phyloP scores from a whole-genome alignment of 2,113 vertebrate genomes.

The Capreolus pygargus region DNA sequence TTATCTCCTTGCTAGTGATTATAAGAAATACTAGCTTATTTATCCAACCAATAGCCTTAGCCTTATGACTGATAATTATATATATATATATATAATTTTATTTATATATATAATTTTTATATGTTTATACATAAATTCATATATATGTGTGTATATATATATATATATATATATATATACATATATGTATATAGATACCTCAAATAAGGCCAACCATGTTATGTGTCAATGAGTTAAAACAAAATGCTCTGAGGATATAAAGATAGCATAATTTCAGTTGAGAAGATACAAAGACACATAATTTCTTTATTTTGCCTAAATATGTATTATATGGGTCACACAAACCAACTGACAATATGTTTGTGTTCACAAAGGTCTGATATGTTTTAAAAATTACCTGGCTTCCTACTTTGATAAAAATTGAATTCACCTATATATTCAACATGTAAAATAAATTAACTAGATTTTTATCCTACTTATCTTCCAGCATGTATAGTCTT shows the following conservation, averaged over 20 bases:
- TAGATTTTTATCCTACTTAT: neutral
- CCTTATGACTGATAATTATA: neutral
- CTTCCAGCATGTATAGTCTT: neutral
- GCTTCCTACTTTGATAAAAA: neutral
- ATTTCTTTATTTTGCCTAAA: neutral
- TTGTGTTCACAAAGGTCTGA: neutral
- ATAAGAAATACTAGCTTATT: neutral
- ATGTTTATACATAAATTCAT: no score
- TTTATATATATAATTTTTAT: no score
- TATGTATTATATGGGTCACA: neutral
- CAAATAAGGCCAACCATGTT: neutral
- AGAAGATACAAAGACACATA: neutral
- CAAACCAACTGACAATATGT: fast-evolving
- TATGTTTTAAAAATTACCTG: neutral
- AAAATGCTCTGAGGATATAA: neutral
- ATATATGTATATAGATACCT: neutral
- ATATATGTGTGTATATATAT: neutral
- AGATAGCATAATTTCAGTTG: neutral
- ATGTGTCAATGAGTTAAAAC: neutral
- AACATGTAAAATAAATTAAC: neutral
- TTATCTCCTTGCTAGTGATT: neutral
- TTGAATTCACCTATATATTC: neutral
- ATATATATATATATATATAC: neutral
- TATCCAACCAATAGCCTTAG: neutral
- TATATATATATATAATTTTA: neutral